Evolutionary conservation across 2,797 vertebrate species (phyloP).

Genomic region (Anabas testudineus): DNA sequence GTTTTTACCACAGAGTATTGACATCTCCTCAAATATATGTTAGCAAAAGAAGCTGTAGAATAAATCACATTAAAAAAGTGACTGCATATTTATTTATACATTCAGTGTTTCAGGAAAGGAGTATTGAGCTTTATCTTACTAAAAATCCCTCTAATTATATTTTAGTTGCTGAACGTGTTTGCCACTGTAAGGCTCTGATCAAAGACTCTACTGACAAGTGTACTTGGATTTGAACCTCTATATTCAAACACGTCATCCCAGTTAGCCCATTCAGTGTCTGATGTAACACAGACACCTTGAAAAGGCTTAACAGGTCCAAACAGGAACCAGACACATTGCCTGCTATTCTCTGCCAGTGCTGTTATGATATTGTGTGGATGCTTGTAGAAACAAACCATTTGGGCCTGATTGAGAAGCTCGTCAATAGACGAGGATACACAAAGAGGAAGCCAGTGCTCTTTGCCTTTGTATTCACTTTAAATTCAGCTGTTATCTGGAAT

Average conservation of each 20-base stretch:
- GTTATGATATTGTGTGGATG: slow-evolving; percentile 72
- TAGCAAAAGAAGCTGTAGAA: background rate
- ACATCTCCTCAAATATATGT: slow-evolving; percentile 17
- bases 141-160: slow-evolving; percentile 8
- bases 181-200: slow-evolving; percentile 5
- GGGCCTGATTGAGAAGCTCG: slow-evolving; percentile 77
- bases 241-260: slow-evolving; percentile 58
- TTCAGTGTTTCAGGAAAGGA: slow-evolving; percentile 19
- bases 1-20: slow-evolving; percentile 7
- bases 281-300: slow-evolving; percentile 62
- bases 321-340: slow-evolving; percentile 57
- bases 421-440: slow-evolving; percentile 76
- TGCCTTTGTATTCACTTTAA: slow-evolving; percentile 81
- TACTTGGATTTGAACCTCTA: slow-evolving; percentile 56
- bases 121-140: background rate
- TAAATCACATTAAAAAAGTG: slow-evolving; percentile 1
- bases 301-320: slow-evolving; percentile 68
- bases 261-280: slow-evolving; percentile 58
- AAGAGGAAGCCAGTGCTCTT: slow-evolving; percentile 69
- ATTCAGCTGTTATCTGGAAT: slow-evolving; percentile 87
- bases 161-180: slow-evolving; percentile 11
- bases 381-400: slow-evolving; percentile 77
- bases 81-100: background rate
- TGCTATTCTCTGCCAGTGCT: slow-evolving; percentile 60
- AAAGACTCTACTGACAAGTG: slow-evolving; percentile 54